These are phyloP conservation scores for Allolobophora icterica DNA, from an alignment of 2,888 invertebrate species.

Conservation along the genomic window DNA sequence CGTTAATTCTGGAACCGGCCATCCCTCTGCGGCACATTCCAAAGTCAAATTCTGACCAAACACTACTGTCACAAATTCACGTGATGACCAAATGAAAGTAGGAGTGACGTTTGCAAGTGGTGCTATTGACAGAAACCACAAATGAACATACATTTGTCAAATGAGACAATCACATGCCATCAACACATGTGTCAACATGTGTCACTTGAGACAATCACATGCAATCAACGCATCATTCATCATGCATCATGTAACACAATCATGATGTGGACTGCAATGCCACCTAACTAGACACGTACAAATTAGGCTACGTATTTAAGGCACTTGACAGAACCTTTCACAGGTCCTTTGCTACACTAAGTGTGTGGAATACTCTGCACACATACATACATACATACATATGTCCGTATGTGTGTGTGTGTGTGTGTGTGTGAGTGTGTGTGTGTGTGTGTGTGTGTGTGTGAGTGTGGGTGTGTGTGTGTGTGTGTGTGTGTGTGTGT, in stretches of 20 bases:
- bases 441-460: no score
- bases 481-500: no score
- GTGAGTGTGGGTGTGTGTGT: no score
- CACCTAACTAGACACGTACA: neutral
- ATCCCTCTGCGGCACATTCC: conserved; percentile 25
- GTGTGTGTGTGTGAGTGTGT: no score
- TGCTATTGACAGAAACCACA: neutral
- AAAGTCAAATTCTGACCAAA: conserved; percentile 22
- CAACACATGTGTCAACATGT: neutral
- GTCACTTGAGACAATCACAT: neutral
- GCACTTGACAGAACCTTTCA: neutral
- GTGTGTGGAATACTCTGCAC: neutral
- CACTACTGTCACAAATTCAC: conserved; percentile 8
- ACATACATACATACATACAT: neutral
- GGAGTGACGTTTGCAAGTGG: conserved; percentile 26
- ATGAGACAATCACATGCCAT: neutral
- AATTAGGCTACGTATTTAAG: neutral
- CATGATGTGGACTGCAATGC: neutral
- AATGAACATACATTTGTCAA: neutral
- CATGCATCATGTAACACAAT: neutral
- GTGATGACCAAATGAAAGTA: conserved; percentile 21
- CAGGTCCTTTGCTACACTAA: neutral
- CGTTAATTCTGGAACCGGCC: conserved; percentile 20
- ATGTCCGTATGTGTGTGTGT: no score
- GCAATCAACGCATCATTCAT: neutral